Evolutionary conservation across 2,113 vertebrate genomes (phyloP).

Genomic region (Percopsis transmontana): DNA sequence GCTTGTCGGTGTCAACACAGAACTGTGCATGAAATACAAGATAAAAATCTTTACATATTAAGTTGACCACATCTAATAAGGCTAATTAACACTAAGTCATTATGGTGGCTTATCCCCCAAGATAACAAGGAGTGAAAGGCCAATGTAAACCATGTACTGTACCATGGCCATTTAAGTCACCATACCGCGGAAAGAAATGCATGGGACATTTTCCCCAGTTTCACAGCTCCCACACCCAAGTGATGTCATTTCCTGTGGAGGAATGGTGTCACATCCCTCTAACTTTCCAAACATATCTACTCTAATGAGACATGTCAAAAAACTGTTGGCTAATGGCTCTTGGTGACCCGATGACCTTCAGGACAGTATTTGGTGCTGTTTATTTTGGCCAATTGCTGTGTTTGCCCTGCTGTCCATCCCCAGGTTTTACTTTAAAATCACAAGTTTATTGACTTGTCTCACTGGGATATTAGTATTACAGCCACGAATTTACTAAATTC

Average conservation of each 20-base stretch:
- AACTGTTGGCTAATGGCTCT: neutral
- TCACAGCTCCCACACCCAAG: constrained; percentile 7
- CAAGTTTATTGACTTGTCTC: constrained; percentile 40
- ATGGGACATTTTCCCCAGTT: neutral
- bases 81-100: constrained; percentile 30
- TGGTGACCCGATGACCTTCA: neutral
- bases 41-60: neutral
- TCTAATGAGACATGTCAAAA: neutral
- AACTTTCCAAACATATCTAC: no score
- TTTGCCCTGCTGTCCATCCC: constrained; percentile 15
- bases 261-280: neutral
- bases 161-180: neutral
- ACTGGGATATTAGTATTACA: constrained; percentile 30
- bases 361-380: constrained; percentile 3
- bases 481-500: constrained; percentile 45
- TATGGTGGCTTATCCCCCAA: neutral
- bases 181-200: neutral
- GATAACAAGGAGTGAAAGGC: no score
- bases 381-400: neutral
- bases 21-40: no score
- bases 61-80: no score
- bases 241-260: constrained; percentile 8
- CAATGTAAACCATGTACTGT: no score
- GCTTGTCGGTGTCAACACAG: no score
- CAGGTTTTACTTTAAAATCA: constrained; percentile 19